phyloP scores from a whole-genome alignment of 1,140 invertebrate genomes.

The Drosophila equinoxialis region DNA sequence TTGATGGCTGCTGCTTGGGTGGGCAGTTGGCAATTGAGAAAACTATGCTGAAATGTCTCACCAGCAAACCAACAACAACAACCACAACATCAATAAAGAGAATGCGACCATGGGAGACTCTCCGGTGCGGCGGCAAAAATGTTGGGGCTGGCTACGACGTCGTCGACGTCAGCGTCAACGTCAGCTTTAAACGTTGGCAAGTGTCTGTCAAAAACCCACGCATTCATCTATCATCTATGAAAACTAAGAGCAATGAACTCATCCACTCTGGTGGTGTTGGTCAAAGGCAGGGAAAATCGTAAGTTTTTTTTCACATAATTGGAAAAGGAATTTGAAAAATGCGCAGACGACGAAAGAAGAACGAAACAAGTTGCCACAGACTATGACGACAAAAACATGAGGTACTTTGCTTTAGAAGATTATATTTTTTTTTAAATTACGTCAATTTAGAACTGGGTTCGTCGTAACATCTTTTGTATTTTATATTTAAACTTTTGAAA shows the following conservation, averaged over 20 bases:
- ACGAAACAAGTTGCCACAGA: neutral
- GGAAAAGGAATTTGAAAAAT: slow-evolving; percentile 31
- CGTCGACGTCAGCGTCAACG: slow-evolving; percentile 11
- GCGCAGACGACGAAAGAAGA: neutral
- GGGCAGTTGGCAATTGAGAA: slow-evolving; percentile 37
- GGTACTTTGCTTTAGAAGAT: neutral
- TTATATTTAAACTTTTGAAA: too few relatives aligned
- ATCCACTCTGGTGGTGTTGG: neutral
- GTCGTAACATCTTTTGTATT: too few relatives aligned
- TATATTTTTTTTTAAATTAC: too few relatives aligned
- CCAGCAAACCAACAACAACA: slow-evolving; percentile 9
- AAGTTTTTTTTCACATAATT: slow-evolving; percentile 2
- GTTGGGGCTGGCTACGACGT: neutral
- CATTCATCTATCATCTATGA: slow-evolving; percentile 33
- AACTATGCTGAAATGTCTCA: slow-evolving; percentile 32
- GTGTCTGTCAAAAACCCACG: slow-evolving; percentile 70
- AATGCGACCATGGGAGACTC: neutral
- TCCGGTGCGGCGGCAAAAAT: neutral
- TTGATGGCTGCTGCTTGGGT: slow-evolving; percentile 38
- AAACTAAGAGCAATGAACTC: slow-evolving; percentile 54
- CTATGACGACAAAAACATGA: neutral
- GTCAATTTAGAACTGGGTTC: too few relatives aligned
- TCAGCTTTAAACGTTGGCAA: slow-evolving; percentile 32
- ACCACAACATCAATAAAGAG: slow-evolving; percentile 4
- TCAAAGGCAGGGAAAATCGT: slow-evolving; percentile 22